Conservation (phyloP, 2,797 vertebrate species). For the Perdix hodgsoniae region DNA sequence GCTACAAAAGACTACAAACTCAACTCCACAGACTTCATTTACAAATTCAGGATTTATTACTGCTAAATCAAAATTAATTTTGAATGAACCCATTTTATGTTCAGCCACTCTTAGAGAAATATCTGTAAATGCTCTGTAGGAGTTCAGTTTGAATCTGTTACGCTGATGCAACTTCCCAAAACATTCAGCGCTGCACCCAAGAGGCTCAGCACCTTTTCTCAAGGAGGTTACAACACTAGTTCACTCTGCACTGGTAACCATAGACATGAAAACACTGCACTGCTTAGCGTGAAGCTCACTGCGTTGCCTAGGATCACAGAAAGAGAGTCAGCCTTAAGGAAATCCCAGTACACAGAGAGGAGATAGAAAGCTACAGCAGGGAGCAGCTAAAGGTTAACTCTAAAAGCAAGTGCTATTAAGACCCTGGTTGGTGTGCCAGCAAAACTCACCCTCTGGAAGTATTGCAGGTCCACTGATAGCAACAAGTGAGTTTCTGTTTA, state of each 20-base stretch:
- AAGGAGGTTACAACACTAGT: neutral
- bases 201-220: neutral
- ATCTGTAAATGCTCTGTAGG: rapidly evolving
- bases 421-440: rapidly evolving
- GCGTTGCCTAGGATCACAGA: neutral
- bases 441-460: neutral
- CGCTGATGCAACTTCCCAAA: slow-evolving; percentile 15
- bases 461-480: neutral
- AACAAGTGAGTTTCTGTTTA: neutral
- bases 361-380: neutral
- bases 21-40: neutral
- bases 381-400: neutral
- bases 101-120: neutral
- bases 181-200: neutral
- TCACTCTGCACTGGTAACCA: neutral
- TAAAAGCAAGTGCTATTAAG: neutral
- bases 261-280: neutral
- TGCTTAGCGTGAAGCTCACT: neutral
- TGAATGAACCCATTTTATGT: neutral
- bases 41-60: neutral
- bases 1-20: neutral
- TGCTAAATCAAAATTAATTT: neutral
- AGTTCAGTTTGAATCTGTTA: neutral
- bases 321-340: neutral
- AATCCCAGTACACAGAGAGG: neutral